Evolutionary conservation across 2,113 vertebrate genomes (phyloP).

Genomic region (Tragelaphus buxtoni): DNA sequence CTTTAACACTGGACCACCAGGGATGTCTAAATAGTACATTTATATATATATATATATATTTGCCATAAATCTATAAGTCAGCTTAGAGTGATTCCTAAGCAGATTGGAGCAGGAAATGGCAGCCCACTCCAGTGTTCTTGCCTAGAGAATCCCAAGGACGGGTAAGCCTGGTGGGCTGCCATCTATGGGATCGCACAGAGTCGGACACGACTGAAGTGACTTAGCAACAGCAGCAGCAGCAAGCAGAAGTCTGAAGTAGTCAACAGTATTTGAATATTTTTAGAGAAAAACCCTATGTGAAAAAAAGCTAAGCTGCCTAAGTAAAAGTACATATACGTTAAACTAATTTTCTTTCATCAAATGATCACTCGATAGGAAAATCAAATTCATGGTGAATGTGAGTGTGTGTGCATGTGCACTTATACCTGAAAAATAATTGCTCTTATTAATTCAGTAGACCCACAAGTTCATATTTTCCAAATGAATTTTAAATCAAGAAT

Average conservation of each 20-base stretch:
- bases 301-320: neutral
- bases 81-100: neutral
- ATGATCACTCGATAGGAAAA: neutral
- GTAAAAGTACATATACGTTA: neutral
- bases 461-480: neutral
- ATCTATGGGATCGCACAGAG: too few species aligned
- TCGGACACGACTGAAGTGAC: too few species aligned
- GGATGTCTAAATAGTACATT: too few species aligned
- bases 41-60: neutral
- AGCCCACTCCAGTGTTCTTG: too few species aligned
- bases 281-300: neutral
- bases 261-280: neutral
- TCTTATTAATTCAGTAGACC: neutral
- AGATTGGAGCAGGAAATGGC: neutral
- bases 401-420: fast-evolving
- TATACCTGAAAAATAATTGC: too few species aligned
- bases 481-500: neutral
- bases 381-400: fast-evolving
- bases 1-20: neutral
- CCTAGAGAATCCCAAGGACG: too few species aligned
- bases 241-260: neutral
- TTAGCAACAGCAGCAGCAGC: too few species aligned
- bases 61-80: neutral
- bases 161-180: too few species aligned
- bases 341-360: neutral